Evolutionary conservation across 2,113 vertebrate genomes (phyloP), one percentile per base, ranked within the genome.

Genomic region (Cyprinodon brontotheroides): DNA sequence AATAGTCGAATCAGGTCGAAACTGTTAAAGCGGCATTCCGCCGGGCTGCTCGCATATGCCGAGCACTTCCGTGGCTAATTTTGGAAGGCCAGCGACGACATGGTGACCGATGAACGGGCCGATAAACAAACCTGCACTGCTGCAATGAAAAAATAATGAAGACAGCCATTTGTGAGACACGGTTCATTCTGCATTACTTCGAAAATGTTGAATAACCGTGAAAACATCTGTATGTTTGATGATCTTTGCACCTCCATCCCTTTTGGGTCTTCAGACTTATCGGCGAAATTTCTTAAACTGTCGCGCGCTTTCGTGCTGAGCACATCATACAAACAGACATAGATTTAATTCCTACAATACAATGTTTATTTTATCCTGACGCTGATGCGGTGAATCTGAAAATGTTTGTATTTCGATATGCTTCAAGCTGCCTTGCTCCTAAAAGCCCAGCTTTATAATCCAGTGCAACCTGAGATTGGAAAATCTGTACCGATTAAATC

Each of bases 111-210:
- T n/a, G n/a, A n/a, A n/a, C n/a, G n/a, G n/a, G n/a, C n/a, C n/a
- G n/a, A 1, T 1, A 29, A 0, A 60, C 37, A 40, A 43, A 73
- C 67, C 65, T 59, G 41, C 48, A 86, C 72, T 65, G 66, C 77
- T 64, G 72, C 75, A 60, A 50, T 76, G 83, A 92, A 93, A 91
- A 83, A 90, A 90, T 78, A 71, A 93, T 91, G 92, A 91, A 85
- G 80, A 84, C 83, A 88, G 87, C 81, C 81, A 83, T 82, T 77
- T 77, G 89, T 53, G 84, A 86, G 81, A 88, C 88, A 78, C 68
- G 70, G 67, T 53, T 45, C 61, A 1, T 64, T 47, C 65, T 93
- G 72, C 83, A 87, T 90, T 91, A 93, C n/a, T 93, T 92, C 53
- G n/a, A 92, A 77, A 73, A 72, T 81, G 60, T 48, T 63, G 82